A percentile compares a stretch with the other conserved stretches of the same genome.
Conservation (phyloP, 2,113 vertebrate species). For the Anoura caudifer region DNA sequence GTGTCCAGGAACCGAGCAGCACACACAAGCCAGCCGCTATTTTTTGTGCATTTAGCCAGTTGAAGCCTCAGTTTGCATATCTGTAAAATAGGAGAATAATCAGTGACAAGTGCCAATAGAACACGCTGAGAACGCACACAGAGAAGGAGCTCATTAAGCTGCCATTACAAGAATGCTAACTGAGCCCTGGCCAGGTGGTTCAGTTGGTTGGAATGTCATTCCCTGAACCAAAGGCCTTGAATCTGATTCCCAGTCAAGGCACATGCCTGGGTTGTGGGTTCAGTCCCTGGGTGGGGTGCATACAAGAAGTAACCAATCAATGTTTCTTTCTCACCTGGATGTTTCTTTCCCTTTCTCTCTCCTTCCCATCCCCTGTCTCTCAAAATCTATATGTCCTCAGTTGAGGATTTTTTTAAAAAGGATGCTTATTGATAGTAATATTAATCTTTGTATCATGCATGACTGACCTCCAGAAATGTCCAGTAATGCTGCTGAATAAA, state of each 20-base stretch:
- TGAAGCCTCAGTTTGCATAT: background rate
- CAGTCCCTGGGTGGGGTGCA: background rate
- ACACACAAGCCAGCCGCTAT: fast-evolving
- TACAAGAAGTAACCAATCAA: background rate
- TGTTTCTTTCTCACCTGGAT: background rate
- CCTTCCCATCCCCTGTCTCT: background rate
- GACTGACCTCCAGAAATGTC: fast-evolving
- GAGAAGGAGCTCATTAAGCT: background rate
- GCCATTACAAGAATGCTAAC: background rate
- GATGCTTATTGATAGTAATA: background rate
- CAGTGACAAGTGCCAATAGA: background rate
- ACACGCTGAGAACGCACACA: background rate
- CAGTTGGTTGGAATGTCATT: background rate
- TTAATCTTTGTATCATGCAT: fast-evolving
- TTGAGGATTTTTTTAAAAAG: too few relatives aligned
- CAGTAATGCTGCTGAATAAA: background rate
- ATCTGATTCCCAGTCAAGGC: background rate
- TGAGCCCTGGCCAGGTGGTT: background rate
- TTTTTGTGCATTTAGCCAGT: background rate
- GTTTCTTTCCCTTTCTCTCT: background rate
- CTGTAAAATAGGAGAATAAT: background rate
- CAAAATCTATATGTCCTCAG: background rate
- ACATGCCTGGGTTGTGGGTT: background rate
- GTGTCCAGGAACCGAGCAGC: background rate
- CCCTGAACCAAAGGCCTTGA: background rate